These are phyloP conservation scores for Apteryx mantelli DNA, from an alignment of 2,113 vertebrate species.

Conservation along the genomic window DNA sequence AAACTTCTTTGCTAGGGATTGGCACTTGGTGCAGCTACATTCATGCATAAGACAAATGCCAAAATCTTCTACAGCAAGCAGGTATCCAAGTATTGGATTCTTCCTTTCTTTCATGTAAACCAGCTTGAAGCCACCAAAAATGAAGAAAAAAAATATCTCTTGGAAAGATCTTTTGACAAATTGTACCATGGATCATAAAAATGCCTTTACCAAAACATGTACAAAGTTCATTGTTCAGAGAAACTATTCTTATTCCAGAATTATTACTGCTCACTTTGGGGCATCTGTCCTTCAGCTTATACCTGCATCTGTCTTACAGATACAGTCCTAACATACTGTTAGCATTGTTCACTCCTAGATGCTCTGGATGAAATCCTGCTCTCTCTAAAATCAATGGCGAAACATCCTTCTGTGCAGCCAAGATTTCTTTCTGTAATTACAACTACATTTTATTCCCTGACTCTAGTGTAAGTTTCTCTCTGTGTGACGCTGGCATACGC, in stretches of 20 bases:
- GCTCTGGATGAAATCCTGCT: conserved; percentile 9
- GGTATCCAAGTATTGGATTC: not conserved
- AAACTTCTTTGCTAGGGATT: not conserved
- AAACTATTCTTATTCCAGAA: not conserved
- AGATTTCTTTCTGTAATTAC: not conserved
- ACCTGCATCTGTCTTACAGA: not conserved
- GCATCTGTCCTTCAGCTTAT: not conserved
- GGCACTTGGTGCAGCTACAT: not conserved
- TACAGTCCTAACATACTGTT: not conserved
- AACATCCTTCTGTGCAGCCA: not conserved
- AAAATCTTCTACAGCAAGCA: not conserved
- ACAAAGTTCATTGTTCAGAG: not conserved
- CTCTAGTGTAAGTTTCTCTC: conserved; percentile 17
- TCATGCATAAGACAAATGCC: not conserved
- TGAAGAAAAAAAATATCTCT: not conserved
- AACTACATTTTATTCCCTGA: not conserved
- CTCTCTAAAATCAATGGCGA: not conserved
- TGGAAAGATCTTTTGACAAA: not conserved
- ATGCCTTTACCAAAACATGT: not conserved
- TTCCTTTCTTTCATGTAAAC: not conserved
- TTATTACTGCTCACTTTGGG: not conserved
- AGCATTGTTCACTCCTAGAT: not conserved
- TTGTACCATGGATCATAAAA: not conserved
- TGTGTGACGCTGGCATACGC: not conserved
- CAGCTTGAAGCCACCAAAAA: not conserved